Evolutionary conservation across 2,797 vertebrate species (phyloP).

Genomic region (Chromobotia macracanthus): DNA sequence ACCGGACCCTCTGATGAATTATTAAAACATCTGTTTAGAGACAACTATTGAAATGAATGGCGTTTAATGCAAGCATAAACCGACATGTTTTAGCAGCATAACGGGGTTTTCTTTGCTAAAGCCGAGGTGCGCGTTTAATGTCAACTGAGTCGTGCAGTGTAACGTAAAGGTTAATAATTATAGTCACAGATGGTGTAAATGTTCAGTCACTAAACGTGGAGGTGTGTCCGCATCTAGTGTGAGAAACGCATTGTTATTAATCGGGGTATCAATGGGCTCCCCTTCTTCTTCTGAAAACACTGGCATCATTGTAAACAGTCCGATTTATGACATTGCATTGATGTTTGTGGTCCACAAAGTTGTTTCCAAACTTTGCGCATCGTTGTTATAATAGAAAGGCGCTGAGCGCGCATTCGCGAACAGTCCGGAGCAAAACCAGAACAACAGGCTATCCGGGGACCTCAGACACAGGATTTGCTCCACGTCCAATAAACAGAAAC

Average conservation of each 20-base stretch:
- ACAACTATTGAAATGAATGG: not conserved
- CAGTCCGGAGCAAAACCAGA: slow-evolving; percentile 15
- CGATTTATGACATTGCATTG: slow-evolving; percentile 61
- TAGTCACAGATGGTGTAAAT: slow-evolving; percentile 20
- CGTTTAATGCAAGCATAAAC: too few species aligned
- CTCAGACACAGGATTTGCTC: too few species aligned
- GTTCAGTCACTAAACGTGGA: slow-evolving; percentile 36
- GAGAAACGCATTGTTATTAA: slow-evolving; percentile 71
- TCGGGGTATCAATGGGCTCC: slow-evolving; percentile 65
- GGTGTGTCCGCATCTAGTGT: slow-evolving; percentile 58
- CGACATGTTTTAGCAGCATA: not conserved
- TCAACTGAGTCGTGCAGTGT: slow-evolving; percentile 5
- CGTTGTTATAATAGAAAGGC: slow-evolving; percentile 14
- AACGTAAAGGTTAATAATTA: slow-evolving; percentile 25
- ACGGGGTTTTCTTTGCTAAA: too few species aligned
- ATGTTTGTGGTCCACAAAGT: slow-evolving; percentile 6
- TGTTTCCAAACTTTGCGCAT: slow-evolving; percentile 33
- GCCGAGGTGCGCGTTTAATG: too few species aligned
- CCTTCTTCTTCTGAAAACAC: slow-evolving; percentile 42
- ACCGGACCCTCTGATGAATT: slow-evolving; percentile 61
- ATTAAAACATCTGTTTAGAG: too few species aligned
- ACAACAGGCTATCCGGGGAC: not conserved
- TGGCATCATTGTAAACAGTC: slow-evolving; percentile 7
- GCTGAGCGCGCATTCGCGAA: not conserved
- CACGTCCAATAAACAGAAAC: too few species aligned